Evolutionary conservation across 2,888 invertebrate genomes (phyloP).

Genomic region (Sisyra terminalis): DNA sequence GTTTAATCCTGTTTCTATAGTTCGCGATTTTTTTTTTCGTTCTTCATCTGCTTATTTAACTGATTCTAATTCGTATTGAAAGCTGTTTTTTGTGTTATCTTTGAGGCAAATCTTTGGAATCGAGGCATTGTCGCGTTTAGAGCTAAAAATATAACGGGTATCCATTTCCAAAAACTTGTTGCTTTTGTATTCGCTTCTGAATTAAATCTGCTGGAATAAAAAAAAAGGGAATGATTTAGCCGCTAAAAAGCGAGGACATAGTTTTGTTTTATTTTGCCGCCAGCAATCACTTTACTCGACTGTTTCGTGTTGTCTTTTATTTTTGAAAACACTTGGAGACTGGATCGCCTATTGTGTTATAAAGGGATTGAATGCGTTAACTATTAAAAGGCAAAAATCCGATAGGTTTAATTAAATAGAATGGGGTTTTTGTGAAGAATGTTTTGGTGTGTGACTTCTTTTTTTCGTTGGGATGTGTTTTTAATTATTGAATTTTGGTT

Average conservation of each 20-base stretch:
- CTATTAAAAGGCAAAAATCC: background rate
- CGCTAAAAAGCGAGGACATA: slow-evolving; percentile 1
- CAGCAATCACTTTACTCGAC: slow-evolving; percentile 4
- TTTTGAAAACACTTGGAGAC: slow-evolving; percentile 2
- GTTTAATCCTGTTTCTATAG: too few species aligned
- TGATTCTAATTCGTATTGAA: too few species aligned
- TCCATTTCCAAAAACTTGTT: slow-evolving; percentile 6
- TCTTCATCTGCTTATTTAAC: too few species aligned
- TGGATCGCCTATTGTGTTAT: slow-evolving; percentile 3
- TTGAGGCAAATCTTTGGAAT: too few species aligned
- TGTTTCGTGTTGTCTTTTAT: slow-evolving; percentile 3
- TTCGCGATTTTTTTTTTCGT: too few species aligned
- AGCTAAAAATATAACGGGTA: background rate
- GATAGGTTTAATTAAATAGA: slow-evolving; percentile 2
- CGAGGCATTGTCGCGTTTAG: too few species aligned
- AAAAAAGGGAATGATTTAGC: slow-evolving; percentile 2
- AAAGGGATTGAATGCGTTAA: background rate
- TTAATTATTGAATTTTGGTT: slow-evolving; percentile 11
- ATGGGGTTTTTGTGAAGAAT: background rate
- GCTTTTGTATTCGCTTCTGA: slow-evolving; percentile 4
- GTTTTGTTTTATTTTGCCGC: slow-evolving; percentile 3
- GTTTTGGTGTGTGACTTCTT: background rate
- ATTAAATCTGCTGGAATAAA: background rate
- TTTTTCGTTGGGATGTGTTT: background rate
- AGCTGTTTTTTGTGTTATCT: too few species aligned